Percentiles rank a stretch among this genome's conserved stretches.
Evolutionary conservation across 2,888 invertebrate species (phyloP).

Genomic region (Nemurella pictetii): DNA sequence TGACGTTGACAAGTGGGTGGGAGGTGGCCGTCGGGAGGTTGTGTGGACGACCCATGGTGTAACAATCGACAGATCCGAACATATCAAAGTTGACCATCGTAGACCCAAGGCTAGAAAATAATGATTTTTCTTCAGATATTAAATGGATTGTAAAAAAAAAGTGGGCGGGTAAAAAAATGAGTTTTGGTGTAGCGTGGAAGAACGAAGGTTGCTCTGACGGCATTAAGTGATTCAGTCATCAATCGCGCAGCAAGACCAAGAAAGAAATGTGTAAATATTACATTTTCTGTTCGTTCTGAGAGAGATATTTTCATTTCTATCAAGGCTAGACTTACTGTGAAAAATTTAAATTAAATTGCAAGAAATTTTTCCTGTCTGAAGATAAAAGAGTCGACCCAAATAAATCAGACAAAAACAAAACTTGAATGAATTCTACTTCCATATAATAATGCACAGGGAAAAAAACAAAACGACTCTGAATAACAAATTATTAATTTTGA

Average conservation of each 20-base stretch:
- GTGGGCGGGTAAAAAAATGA: neutral
- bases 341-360: neutral
- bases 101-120: neutral
- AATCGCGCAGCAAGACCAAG: too few species aligned
- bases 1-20: constrained; percentile 23
- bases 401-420: neutral
- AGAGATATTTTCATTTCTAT: neutral
- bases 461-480: constrained; percentile 25
- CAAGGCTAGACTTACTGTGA: neutral
- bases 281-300: too few species aligned
- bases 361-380: neutral
- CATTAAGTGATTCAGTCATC: neutral
- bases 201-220: neutral
- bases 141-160: neutral
- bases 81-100: neutral
- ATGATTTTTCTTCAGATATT: neutral
- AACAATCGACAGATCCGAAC: neutral
- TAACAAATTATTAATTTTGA: constrained; percentile 31
- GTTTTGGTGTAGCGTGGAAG: neutral
- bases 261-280: too few species aligned
- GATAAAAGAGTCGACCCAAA: neutral
- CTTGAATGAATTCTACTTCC: neutral
- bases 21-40: neutral
- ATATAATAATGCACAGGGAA: neutral
- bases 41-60: neutral